These are phyloP conservation scores for Colletes latitarsis DNA, from an alignment of 1,140 invertebrate genomes.

Conservation along the genomic window DNA sequence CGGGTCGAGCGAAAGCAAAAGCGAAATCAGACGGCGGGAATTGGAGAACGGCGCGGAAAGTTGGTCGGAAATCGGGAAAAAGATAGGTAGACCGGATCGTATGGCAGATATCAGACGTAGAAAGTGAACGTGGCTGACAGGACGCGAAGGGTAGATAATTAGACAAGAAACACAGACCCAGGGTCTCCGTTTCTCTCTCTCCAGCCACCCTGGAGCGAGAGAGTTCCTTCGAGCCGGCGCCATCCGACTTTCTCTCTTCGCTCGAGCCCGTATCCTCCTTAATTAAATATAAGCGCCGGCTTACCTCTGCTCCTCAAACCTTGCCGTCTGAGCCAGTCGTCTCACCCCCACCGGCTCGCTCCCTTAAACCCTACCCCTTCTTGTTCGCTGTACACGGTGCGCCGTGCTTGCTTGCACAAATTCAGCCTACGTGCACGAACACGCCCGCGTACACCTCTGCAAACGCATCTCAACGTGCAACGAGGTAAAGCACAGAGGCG, in stretches of 20 bases:
- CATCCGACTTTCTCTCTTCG: slow-evolving; percentile 40
- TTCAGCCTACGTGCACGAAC: slow-evolving; percentile 11
- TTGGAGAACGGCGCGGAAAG: background rate
- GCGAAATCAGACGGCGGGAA: slow-evolving; percentile 18
- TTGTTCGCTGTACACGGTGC: background rate
- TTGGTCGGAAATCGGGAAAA: slow-evolving; percentile 14
- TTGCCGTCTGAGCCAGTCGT: background rate
- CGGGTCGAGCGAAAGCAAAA: slow-evolving; percentile 4
- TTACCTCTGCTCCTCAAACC: slow-evolving; percentile 65
- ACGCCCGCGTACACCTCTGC: slow-evolving; percentile 4
- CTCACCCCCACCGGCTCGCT: background rate
- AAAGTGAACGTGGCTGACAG: slow-evolving; percentile 63
- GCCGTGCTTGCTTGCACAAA: background rate
- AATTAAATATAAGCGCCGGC: slow-evolving; percentile 76
- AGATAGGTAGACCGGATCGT: slow-evolving; percentile 18
- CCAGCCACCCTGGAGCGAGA: background rate
- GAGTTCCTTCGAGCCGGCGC: slow-evolving; percentile 28
- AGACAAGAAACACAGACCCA: slow-evolving; percentile 73
- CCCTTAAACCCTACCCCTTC: background rate
- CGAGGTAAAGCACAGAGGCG: background rate
- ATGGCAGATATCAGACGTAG: slow-evolving; percentile 34
- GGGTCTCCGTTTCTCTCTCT: slow-evolving; percentile 16
- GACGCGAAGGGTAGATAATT: slow-evolving; percentile 71
- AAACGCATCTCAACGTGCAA: background rate
- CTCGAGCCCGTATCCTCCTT: slow-evolving; percentile 68